A percentile compares a stretch with the other conserved stretches of the same genome.
phyloP scores from a whole-genome alignment of 1,140 invertebrate species.

The Amyelois transitella region DNA sequence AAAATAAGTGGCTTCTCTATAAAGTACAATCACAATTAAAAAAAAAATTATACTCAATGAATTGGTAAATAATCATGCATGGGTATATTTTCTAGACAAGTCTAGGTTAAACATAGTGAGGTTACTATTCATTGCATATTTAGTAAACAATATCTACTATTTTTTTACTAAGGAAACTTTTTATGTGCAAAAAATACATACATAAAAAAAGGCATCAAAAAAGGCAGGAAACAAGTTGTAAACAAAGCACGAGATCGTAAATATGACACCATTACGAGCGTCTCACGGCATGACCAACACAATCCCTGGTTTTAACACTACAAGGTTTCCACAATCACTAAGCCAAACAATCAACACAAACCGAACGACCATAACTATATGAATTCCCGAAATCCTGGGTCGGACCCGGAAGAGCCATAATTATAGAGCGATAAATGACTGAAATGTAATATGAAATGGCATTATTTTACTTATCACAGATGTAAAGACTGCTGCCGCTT shows the following conservation, averaged over 20 bases:
- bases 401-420: conserved; percentile 48
- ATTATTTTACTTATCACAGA: conserved; percentile 46
- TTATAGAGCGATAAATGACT: conserved; percentile 51
- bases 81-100: too few species aligned
- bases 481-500: conserved; percentile 26
- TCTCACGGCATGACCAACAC: conserved; percentile 10
- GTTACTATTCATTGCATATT: too few species aligned
- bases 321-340: conserved; percentile 15
- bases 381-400: conserved; percentile 37
- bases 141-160: too few species aligned
- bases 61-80: too few species aligned
- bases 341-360: conserved; percentile 8
- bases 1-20: too few species aligned
- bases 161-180: too few species aligned
- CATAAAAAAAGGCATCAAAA: conserved; percentile 40
- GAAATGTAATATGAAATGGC: conserved; percentile 47
- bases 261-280: conserved; percentile 25
- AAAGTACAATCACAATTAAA: too few species aligned
- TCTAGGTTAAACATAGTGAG: too few species aligned
- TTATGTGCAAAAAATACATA: too few species aligned
- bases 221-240: conserved; percentile 60
- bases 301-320: conserved; percentile 11
- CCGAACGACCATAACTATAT: conserved; percentile 39
- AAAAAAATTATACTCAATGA: too few species aligned
- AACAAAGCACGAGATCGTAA: conserved; percentile 50